Evolutionary conservation across 2,797 vertebrate genomes (phyloP).

Genomic region (Myotis daubentonii): DNA sequence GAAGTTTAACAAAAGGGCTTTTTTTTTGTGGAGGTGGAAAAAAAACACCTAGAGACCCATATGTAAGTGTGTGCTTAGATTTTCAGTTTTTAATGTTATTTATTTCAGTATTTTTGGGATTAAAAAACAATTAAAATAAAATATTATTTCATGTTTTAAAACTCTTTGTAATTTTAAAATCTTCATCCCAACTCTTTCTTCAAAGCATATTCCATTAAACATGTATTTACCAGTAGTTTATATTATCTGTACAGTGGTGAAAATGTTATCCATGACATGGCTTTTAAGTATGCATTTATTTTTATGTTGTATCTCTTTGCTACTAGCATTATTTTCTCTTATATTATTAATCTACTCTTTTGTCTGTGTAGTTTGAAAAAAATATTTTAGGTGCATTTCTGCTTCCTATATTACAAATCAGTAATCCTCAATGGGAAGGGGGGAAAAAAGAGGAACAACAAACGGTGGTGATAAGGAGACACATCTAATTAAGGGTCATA

Average conservation of each 20-base stretch:
- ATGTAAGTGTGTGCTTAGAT: not conserved
- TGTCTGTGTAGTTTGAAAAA: not conserved
- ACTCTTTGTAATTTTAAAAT: not conserved
- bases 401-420: not conserved
- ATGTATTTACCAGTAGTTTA: not conserved
- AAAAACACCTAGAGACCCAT: not conserved
- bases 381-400: not conserved
- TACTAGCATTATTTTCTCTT: not conserved
- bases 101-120: not conserved
- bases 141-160: not conserved
- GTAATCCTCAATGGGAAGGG: not conserved
- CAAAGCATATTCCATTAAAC: not conserved
- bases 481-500: not conserved
- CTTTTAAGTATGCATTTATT: not conserved
- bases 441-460: not conserved
- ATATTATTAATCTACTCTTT: not conserved
- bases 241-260: not conserved
- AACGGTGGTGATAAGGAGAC: not conserved
- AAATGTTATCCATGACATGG: not conserved
- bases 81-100: not conserved
- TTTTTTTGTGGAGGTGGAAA: not conserved
- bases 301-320: not conserved
- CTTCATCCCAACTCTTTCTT: not conserved
- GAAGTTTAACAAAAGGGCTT: not conserved
- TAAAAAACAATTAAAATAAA: slow-evolving; percentile 5